Evolutionary conservation across 2,113 vertebrate species (phyloP).

Genomic region (Sprattus sprattus): DNA sequence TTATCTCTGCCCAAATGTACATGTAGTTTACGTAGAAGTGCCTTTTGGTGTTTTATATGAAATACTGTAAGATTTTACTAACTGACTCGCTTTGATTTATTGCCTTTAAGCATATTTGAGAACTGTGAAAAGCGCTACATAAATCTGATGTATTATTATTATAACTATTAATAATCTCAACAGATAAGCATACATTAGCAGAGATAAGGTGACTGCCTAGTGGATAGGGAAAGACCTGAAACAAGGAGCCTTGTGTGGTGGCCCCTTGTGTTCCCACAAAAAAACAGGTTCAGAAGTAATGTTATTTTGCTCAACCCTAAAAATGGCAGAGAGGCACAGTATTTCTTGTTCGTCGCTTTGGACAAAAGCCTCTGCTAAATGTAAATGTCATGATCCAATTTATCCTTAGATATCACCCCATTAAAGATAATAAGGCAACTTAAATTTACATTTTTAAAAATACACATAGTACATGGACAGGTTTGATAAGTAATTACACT

Average conservation of each 20-base stretch:
- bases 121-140: no score
- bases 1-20: not conserved
- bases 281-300: not conserved
- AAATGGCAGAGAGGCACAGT: not conserved
- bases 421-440: not conserved
- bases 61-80: not conserved
- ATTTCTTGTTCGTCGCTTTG: not conserved
- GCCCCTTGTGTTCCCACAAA: not conserved
- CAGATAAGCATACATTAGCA: not conserved
- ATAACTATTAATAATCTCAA: not conserved
- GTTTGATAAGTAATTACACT: not conserved
- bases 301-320: not conserved
- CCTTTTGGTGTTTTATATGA: not conserved
- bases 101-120: no score
- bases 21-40: not conserved
- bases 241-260: not conserved
- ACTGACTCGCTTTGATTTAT: no score
- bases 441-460: not conserved
- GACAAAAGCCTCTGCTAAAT: no score
- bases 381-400: not conserved
- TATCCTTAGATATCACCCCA: not conserved
- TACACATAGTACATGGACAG: not conserved
- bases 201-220: not conserved
- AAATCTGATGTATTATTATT: no score
- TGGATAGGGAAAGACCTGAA: not conserved